Evolutionary conservation across 1,140 invertebrate species (phyloP), one percentile per base, ranked within the genome.

Genomic region (Penaeus chinensis): DNA sequence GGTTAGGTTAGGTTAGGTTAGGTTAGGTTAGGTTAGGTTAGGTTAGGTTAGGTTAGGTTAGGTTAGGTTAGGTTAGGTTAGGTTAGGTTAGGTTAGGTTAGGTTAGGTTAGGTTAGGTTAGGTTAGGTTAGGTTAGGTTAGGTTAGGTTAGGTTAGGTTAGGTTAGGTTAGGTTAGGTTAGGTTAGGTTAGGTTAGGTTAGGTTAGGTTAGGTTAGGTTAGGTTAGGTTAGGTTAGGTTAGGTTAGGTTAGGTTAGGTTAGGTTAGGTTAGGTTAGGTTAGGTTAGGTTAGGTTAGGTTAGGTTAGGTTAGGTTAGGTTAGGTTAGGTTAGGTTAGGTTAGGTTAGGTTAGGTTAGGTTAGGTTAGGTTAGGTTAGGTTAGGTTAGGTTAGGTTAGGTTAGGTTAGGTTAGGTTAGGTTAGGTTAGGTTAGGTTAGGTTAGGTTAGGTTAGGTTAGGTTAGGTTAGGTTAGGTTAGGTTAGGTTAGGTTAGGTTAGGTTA

Each of bases 11-110:
- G n/a, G n/a, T n/a, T n/a, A n/a, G n/a, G 63, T 65, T 65, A 65
- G n/a, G 54, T 81, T 81, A 81, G 47, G 79, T 81, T 81, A 42
- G 27, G 47, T 81, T 81, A 81, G 47, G 47, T 81, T 81, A 81
- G 47, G 79, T 81, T 81, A 65, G n/a, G 63, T 65, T 65, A 65
- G n/a, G 63, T 65, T 65, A 65, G n/a, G 63, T 65, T 65, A 65
- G n/a, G 16, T 65, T 18, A 65, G 63, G 63, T 65, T 65, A 81
- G 79, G n/a, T 81, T 42, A 16, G 19, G 79, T 81, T 81, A 42
- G 18, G 79, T 54, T 81, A 42, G 18, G n/a, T 81, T 61, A 81
- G 47, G 79, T 81, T 81, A 81, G 18, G 79, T 81, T 81, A 81
- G 47, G n/a, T 81, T 81, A 42, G 27, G n/a, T 81, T 42, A 81